Evolutionary conservation across 2,888 invertebrate species (phyloP), one percentile per base, ranked within the genome.

Genomic region (Drosophila buzzatii): DNA sequence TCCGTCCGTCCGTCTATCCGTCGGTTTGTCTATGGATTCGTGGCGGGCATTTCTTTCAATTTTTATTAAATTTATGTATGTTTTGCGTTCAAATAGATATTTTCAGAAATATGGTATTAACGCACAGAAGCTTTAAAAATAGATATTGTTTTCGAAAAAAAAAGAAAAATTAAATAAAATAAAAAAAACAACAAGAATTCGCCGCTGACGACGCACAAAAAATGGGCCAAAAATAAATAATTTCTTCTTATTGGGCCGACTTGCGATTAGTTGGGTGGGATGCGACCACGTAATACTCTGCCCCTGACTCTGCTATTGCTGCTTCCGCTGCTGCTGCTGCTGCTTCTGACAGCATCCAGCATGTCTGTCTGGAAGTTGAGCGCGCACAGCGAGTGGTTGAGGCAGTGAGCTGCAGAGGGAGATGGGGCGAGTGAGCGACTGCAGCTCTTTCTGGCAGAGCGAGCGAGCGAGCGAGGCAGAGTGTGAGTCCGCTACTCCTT

Each of bases 21-120:
- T 35, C 2, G 49, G 37, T 45, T 2, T 35, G 33, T 39, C 23
- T 60, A 16, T 56, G 27, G 18, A 14, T 42, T 5, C 60, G 27
- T 72, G 65, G 41, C 39, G 39, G 63, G 61, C 78, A 64, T 81
- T 84, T 79, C 74, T 78, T 82, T 78, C 70, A 80, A 89, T 76
- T 81, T 76, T 79, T 82, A 76, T 73, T 81, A 69, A 79, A 76
- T 82, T 79, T 76, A 79, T 81, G 80, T 78, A 69, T 78, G 70
- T 73, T 82, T 82, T 76, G 66, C 72, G 73, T 71, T 70, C 52
- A 79, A 79, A 81, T 77, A 81, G 66, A 78, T 83, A 82, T 84
- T 84, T 69, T 73, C 80, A 85, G 73, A 86, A 82, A 85, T 89
- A 85, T 85, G 83, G 89, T 89, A 89, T 90, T 88, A 85, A 90